phyloP scores from a whole-genome alignment of 2,797 vertebrate genomes.

The Alectoris magna region DNA sequence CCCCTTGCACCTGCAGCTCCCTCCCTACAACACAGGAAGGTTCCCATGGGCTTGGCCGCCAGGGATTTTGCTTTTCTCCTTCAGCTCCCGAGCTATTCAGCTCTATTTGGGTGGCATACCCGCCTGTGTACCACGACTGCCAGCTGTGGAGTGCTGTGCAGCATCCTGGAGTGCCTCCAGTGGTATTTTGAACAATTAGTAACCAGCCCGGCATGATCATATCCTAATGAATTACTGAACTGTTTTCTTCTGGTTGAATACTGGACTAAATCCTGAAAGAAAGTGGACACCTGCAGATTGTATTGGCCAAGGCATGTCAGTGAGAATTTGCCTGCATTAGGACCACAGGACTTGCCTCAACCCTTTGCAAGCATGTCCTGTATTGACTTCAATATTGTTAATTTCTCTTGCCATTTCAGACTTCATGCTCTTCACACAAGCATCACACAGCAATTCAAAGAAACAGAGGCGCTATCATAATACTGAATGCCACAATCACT shows the following conservation, averaged over 20 bases:
- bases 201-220: constrained; percentile 70
- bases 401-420: neutral
- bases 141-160: constrained; percentile 70
- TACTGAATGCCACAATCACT: neutral
- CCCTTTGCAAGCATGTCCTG: neutral
- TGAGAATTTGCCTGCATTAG: constrained; percentile 50
- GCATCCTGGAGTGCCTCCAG: constrained; percentile 72
- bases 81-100: constrained; percentile 32
- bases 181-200: constrained; percentile 72
- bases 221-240: constrained; percentile 73
- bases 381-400: constrained; percentile 32
- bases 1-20: constrained; percentile 60
- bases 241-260: constrained; percentile 70
- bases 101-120: constrained; percentile 69
- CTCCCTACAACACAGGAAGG: constrained; percentile 40
- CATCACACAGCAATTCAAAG: neutral
- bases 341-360: constrained; percentile 12
- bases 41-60: constrained; percentile 60
- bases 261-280: constrained; percentile 68
- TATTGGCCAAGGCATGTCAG: constrained; percentile 60
- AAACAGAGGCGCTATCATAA: constrained; percentile 6
- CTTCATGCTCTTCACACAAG: neutral
- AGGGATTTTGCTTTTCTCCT: constrained; percentile 44
- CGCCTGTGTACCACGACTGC: constrained; percentile 44
- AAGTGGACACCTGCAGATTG: constrained; percentile 70